Percentiles rank a stretch among this genome's conserved stretches.
Conservation (phyloP, 2,888 invertebrate species). For the Eristalis pertinax region DNA sequence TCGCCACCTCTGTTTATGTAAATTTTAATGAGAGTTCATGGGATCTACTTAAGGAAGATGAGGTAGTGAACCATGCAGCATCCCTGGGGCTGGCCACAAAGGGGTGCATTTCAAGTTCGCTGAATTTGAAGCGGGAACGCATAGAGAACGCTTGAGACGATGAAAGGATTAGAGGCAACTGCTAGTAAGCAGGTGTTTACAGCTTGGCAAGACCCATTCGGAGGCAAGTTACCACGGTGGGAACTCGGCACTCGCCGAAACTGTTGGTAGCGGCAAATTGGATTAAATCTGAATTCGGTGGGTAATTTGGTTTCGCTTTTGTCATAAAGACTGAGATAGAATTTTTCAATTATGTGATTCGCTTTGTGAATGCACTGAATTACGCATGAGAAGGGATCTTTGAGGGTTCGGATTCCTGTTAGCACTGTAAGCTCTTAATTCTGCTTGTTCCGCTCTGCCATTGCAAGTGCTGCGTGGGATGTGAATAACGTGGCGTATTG, state of each 20-base stretch:
- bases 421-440: too few species aligned
- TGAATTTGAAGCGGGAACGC: neutral
- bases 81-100: neutral
- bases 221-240: neutral
- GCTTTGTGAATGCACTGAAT: neutral
- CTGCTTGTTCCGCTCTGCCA: too few species aligned
- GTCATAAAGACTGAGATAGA: neutral
- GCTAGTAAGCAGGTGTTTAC: neutral
- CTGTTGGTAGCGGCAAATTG: neutral
- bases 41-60: neutral
- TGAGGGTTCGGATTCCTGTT: neutral
- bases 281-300: neutral
- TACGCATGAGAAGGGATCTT: neutral
- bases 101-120: neutral
- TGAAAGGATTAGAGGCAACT: constrained; percentile 20
- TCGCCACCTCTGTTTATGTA: constrained; percentile 53
- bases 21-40: constrained; percentile 59
- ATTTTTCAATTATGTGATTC: neutral
- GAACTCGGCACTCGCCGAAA: neutral
- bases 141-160: constrained; percentile 16
- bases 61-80: neutral
- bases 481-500: too few species aligned
- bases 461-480: too few species aligned
- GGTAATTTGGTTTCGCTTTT: neutral
- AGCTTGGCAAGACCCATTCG: neutral